These are phyloP conservation scores for Silurus lanzhouensis DNA, from an alignment of 2,797 vertebrate genomes.

Conservation along the genomic window DNA sequence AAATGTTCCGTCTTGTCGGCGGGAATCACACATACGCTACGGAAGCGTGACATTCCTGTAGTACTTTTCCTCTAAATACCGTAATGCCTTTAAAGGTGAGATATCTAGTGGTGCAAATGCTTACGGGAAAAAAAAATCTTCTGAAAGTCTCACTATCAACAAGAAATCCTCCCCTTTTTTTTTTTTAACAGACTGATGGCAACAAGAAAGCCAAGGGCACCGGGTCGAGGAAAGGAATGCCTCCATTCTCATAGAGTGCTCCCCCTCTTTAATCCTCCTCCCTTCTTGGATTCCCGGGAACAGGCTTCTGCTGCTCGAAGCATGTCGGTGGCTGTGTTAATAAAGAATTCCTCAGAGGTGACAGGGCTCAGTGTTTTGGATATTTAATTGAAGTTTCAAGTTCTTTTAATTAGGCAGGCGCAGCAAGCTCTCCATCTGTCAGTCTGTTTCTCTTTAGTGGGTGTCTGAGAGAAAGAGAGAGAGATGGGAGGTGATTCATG, in stretches of 20 bases:
- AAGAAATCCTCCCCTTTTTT: conserved; percentile 27
- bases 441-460: conserved; percentile 48
- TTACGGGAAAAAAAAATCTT: background rate
- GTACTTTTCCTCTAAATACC: background rate
- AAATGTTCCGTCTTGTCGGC: background rate
- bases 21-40: background rate
- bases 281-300: conserved; percentile 44
- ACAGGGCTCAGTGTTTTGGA: conserved; percentile 51
- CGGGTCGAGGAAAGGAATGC: conserved; percentile 50
- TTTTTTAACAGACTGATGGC: conserved; percentile 56
- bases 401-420: conserved; percentile 58
- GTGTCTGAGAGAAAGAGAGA: conserved; percentile 17
- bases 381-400: conserved; percentile 61
- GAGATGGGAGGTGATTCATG: conserved; percentile 20
- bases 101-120: background rate
- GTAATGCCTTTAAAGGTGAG: conserved; percentile 13
- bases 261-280: conserved; percentile 19
- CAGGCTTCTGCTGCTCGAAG: conserved; percentile 40
- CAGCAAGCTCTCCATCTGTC: conserved; percentile 58
- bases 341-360: conserved; percentile 56
- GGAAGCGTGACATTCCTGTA: background rate
- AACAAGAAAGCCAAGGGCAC: conserved; percentile 36
- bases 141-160: background rate
- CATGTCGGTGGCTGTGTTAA: conserved; percentile 45
- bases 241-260: conserved; percentile 34